Percentiles rank a stretch among this genome's conserved stretches.
Evolutionary conservation across 2,888 invertebrate species (phyloP).

Genomic region (Drosophila diplacantha): DNA sequence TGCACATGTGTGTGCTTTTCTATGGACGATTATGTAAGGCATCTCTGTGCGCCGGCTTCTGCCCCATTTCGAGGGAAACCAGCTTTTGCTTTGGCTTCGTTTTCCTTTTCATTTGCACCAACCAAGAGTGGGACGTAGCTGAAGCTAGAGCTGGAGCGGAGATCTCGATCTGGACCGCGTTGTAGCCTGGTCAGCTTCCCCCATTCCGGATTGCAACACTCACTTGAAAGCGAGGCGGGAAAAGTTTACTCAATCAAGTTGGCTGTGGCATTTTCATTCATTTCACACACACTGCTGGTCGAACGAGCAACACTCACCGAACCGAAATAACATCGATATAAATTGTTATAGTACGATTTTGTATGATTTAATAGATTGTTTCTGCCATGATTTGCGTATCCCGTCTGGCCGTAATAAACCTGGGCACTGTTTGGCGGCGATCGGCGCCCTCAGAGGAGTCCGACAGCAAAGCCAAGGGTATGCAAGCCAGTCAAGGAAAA

Average conservation of each 20-base stretch:
- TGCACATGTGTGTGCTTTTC: conserved; percentile 34
- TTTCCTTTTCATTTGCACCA: conserved; percentile 63
- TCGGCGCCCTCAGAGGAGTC: conserved; percentile 1
- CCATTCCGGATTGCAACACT: conserved; percentile 57
- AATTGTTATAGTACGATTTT: conserved; percentile 13
- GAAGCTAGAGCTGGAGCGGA: not conserved
- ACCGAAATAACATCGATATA: conserved; percentile 1
- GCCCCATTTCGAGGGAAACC: conserved; percentile 50
- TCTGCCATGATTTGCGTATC: conserved; percentile 31
- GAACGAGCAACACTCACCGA: not conserved
- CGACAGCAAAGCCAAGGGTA: conserved; percentile 5
- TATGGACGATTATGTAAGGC: conserved; percentile 37
- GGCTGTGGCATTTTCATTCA: conserved; percentile 13
- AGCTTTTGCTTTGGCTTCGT: conserved; percentile 59
- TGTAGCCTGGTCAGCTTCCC: conserved; percentile 51
- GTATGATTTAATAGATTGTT: conserved; percentile 10
- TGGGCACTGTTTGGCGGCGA: conserved; percentile 23
- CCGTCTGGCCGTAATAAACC: conserved; percentile 22
- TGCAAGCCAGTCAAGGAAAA: not conserved
- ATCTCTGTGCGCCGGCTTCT: conserved; percentile 18
- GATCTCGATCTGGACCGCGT: conserved; percentile 26
- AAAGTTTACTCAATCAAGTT: conserved; percentile 48
- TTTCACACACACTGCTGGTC: conserved; percentile 1
- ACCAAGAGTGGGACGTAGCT: conserved; percentile 11
- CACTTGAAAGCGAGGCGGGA: conserved; percentile 50